phyloP scores from a whole-genome alignment of 1,140 invertebrate species.

The Drosophila novamexicana region DNA sequence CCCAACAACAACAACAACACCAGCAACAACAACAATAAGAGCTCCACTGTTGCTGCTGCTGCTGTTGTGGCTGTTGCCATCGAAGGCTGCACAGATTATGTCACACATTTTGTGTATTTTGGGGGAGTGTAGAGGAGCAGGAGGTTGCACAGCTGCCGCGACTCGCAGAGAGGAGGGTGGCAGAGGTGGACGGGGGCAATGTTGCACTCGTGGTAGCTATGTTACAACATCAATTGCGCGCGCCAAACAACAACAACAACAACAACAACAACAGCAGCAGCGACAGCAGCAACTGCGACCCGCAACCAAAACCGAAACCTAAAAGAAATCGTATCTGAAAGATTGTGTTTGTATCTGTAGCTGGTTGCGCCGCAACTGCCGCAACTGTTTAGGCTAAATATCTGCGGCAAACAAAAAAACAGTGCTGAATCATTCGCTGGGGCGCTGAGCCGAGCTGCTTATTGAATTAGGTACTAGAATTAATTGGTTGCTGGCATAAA shows the following conservation, averaged over 20 bases:
- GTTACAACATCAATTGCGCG: conserved; percentile 81
- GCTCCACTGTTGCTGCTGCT: conserved; percentile 14
- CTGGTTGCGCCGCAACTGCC: conserved; percentile 7
- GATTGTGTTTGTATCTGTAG: conserved; percentile 50
- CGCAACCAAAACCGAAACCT: conserved; percentile 53
- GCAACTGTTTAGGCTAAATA: conserved; percentile 44
- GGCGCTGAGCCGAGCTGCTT: conserved; percentile 21
- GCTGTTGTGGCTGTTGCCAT: conserved; percentile 56
- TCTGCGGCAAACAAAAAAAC: conserved; percentile 14
- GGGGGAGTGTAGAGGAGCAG: conserved; percentile 54
- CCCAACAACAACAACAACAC: conserved; percentile 38
- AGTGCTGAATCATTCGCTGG: conserved; percentile 34
- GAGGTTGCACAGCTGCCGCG: conserved; percentile 21
- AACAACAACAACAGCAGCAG: conserved; percentile 47
- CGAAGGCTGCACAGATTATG: conserved; percentile 82
- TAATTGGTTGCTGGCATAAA: conserved; percentile 16
- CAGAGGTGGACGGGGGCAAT: conserved; percentile 23
- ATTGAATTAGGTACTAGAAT: conserved; percentile 28
- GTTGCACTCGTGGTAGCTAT: conserved; percentile 79
- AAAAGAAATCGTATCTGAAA: conserved; percentile 77
- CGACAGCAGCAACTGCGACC: conserved; percentile 49
- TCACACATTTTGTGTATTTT: conserved; percentile 76
- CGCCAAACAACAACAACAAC: conserved; percentile 68
- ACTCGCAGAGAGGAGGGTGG: conserved; percentile 10
- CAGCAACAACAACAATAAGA: conserved; percentile 37